phyloP scores from a whole-genome alignment of 2,888 invertebrate genomes.

The Melanostoma mellinum region DNA sequence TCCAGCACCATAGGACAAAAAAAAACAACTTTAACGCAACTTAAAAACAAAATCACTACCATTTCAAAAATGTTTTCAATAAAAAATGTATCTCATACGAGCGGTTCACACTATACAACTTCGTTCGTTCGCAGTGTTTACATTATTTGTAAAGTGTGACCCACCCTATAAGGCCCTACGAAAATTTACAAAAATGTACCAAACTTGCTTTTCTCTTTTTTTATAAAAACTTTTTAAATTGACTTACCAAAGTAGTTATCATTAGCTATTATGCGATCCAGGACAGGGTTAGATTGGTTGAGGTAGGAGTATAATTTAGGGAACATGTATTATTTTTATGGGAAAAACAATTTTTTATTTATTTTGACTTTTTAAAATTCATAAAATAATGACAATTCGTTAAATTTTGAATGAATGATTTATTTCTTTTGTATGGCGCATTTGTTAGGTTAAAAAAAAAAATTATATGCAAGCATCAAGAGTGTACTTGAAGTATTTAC shows the following conservation, averaged over 20 bases:
- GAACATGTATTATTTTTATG: constrained; percentile 60
- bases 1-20: constrained; percentile 60
- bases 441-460: constrained; percentile 20
- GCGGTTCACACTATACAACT: no score
- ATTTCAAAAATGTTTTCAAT: constrained; percentile 7
- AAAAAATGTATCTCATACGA: not conserved
- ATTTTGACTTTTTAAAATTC: constrained; percentile 46
- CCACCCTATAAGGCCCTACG: no score
- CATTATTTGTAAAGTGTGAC: no score
- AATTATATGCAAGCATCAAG: constrained; percentile 58
- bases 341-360: constrained; percentile 64
- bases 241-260: constrained; percentile 99
- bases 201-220: not conserved
- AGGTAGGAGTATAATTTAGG: constrained; percentile 74
- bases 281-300: constrained; percentile 61
- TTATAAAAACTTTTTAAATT: constrained; percentile 14
- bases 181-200: not conserved
- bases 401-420: constrained; percentile 30
- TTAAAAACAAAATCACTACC: constrained; percentile 18
- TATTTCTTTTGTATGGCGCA: constrained; percentile 39
- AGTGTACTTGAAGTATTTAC: constrained; percentile 80
- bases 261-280: constrained; percentile 88
- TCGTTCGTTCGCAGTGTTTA: no score
- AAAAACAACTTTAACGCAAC: constrained; percentile 26
- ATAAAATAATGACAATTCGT: constrained; percentile 37